Conservation (phyloP, 2,113 vertebrate genomes). For the Oncorhynchus tshawytscha region DNA sequence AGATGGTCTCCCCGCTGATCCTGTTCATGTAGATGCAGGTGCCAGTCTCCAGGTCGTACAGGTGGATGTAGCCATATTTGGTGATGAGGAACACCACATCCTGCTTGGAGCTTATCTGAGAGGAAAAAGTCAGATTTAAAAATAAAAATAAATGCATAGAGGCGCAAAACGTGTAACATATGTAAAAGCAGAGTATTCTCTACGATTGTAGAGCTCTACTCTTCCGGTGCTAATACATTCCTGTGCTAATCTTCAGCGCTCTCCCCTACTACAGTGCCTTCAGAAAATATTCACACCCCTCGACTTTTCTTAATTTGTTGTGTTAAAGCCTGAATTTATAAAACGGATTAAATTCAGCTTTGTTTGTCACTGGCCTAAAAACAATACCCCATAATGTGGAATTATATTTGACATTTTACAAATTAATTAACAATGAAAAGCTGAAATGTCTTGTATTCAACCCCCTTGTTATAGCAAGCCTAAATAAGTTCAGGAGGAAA, state of each 20-base stretch:
- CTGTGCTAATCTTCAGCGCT: background rate
- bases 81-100: conserved; percentile 97
- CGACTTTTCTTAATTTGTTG: no score
- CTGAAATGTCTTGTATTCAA: no score
- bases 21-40: conserved; percentile 99
- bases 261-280: background rate
- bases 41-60: conserved; percentile 96
- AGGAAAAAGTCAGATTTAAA: background rate
- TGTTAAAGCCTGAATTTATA: no score
- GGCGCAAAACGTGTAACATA: background rate
- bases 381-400: no score
- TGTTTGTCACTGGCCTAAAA: no score
- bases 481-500: no score
- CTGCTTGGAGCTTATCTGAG: conserved; percentile 93
- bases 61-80: conserved; percentile 96
- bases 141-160: background rate
- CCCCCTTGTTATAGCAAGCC: no score
- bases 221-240: background rate
- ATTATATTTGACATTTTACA: no score
- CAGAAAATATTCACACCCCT: no score
- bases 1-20: conserved; percentile 98
- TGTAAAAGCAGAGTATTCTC: no score
- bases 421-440: no score
- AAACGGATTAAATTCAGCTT: no score
- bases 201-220: background rate